Conservation (phyloP, 2,888 invertebrate genomes). For the Anaspis maculata region DNA sequence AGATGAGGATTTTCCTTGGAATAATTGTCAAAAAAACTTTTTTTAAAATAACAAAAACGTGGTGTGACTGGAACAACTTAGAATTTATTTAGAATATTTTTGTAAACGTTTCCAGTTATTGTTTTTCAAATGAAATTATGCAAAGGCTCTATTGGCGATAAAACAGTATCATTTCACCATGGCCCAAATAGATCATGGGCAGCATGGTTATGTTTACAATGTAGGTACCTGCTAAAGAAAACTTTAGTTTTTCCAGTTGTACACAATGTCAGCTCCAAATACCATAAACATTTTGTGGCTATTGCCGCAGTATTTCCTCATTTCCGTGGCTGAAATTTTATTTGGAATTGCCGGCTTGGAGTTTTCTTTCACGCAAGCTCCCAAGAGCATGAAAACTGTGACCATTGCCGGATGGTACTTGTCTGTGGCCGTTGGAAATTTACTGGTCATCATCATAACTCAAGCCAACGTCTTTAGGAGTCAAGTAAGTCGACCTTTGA, state of each 20-base stretch:
- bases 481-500: constrained; percentile 45
- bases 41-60: too few relatives aligned
- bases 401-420: constrained; percentile 79
- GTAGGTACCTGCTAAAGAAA: too few relatives aligned
- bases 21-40: too few relatives aligned
- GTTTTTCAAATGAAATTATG: too few relatives aligned
- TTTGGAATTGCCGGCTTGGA: constrained; percentile 76
- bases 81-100: too few relatives aligned
- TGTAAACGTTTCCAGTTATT: too few relatives aligned
- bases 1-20: too few relatives aligned
- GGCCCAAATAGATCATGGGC: too few relatives aligned
- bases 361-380: constrained; percentile 79
- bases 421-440: constrained; percentile 71
- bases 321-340: constrained; percentile 75
- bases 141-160: too few relatives aligned
- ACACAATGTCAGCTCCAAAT: constrained; percentile 56
- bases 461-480: constrained; percentile 55
- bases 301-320: constrained; percentile 70
- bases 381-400: constrained; percentile 75
- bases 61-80: too few relatives aligned
- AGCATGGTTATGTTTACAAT: too few relatives aligned
- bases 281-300: constrained; percentile 63
- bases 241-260: constrained; percentile 46
- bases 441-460: constrained; percentile 68
- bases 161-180: too few relatives aligned